These are phyloP conservation scores for Urocyon cinereoargenteus DNA, from an alignment of 2,797 vertebrate genomes.

Conservation along the genomic window DNA sequence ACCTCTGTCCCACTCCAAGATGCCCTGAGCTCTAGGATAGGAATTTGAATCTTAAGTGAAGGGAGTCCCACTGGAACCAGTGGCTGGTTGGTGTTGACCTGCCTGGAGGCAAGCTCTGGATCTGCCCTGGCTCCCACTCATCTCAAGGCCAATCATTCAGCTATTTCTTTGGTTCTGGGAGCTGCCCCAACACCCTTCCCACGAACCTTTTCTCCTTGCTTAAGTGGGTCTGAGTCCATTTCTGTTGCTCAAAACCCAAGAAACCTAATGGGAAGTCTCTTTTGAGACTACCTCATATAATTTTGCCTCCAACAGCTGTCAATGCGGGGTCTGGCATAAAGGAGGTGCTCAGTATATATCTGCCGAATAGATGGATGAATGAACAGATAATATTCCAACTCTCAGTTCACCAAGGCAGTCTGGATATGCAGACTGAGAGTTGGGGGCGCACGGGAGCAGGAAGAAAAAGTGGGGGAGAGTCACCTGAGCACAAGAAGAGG, in stretches of 20 bases:
- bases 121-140: not conserved
- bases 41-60: not conserved
- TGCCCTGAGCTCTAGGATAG: not conserved
- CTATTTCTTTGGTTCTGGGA: not conserved
- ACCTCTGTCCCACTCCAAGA: not conserved
- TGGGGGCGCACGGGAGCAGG: not conserved
- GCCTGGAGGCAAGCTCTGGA: not conserved
- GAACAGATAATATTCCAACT: not conserved
- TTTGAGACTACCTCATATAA: not conserved
- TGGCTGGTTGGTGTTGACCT: not conserved
- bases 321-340: not conserved
- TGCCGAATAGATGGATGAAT: not conserved
- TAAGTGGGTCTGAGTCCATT: constrained; percentile 30
- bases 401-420: not conserved
- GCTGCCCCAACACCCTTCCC: not conserved
- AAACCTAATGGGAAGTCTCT: not conserved
- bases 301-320: not conserved
- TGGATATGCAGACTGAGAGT: not conserved
- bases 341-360: not conserved
- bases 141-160: not conserved
- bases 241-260: not conserved
- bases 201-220: not conserved
- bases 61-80: not conserved
- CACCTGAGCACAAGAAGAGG: constrained; percentile 54
- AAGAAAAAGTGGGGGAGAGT: not conserved